phyloP scores from a whole-genome alignment of 1,140 invertebrate genomes.

The Eumaeus atala region DNA sequence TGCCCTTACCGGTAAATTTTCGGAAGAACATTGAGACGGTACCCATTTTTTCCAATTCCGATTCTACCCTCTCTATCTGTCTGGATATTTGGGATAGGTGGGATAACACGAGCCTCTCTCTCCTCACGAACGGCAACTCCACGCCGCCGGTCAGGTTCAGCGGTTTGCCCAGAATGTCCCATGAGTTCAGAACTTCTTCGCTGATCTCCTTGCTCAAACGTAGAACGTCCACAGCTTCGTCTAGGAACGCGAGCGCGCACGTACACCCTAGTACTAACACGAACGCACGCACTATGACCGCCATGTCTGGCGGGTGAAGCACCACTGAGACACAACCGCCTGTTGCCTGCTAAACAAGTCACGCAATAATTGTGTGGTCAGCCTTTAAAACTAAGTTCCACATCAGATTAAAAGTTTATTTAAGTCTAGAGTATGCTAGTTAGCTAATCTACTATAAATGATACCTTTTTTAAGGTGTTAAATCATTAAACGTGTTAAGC shows the following conservation, averaged over 20 bases:
- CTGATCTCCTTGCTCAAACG: constrained; percentile 77
- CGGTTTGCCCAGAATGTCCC: constrained; percentile 76
- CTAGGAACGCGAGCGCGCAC: constrained; percentile 58
- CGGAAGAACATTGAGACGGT: too few species aligned
- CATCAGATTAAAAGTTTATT: too few species aligned
- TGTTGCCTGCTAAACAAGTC: constrained; percentile 24
- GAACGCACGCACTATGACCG: constrained; percentile 37
- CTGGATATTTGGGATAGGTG: constrained; percentile 64
- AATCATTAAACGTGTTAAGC: too few species aligned
- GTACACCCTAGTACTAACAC: constrained; percentile 36
- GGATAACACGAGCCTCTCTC: constrained; percentile 73
- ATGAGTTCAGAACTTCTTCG: constrained; percentile 75
- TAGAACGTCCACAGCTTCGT: constrained; percentile 77
- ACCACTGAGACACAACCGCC: constrained; percentile 39
- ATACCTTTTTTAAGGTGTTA: too few species aligned
- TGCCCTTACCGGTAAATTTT: constrained; percentile 40
- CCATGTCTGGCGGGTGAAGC: constrained; percentile 48
- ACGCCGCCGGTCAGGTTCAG: constrained; percentile 72
- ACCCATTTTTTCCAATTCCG: constrained; percentile 33
- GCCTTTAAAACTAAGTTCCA: constrained; percentile 22
- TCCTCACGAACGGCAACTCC: constrained; percentile 75
- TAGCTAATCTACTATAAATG: neutral
- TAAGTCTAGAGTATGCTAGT: neutral
- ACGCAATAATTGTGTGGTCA: constrained; percentile 41
- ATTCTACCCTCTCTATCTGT: constrained; percentile 56